A percentile compares a stretch with the other conserved stretches of the same genome.
Conservation (phyloP, 2,113 vertebrate genomes). For the Orthonyx spaldingii region DNA sequence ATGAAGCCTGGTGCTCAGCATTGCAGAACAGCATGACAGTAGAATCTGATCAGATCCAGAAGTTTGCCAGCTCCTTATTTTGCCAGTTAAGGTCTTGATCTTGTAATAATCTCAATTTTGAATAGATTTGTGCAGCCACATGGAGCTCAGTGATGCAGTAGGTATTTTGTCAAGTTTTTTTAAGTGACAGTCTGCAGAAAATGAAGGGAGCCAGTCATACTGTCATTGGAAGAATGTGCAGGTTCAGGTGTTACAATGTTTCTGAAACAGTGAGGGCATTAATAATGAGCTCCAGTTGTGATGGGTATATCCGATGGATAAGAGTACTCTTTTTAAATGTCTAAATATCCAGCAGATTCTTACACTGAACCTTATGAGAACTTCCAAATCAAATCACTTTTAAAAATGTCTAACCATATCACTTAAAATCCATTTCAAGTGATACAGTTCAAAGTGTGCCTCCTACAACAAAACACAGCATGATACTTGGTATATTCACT, state of each 20-base stretch:
- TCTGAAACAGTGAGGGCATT: constrained; percentile 4
- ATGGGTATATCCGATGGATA: background rate
- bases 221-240: background rate
- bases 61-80: background rate
- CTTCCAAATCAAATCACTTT: background rate
- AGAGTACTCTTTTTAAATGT: background rate
- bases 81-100: background rate
- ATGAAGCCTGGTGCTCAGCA: background rate
- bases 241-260: background rate
- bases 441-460: background rate
- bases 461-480: background rate
- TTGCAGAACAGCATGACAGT: background rate
- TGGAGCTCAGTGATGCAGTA: background rate
- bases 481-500: background rate
- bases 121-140: background rate
- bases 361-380: background rate
- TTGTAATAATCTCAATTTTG: background rate
- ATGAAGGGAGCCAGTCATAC: background rate
- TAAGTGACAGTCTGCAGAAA: background rate
- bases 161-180: background rate
- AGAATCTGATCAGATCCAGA: background rate
- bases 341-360: constrained; percentile 3
- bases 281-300: constrained; percentile 24
- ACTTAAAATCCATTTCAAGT: constrained; percentile 4
- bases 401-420: background rate